Evolutionary conservation across 2,113 vertebrate genomes (phyloP), one percentile per base, ranked within the genome.

Genomic region (pig (Sus scrofa)): DNA sequence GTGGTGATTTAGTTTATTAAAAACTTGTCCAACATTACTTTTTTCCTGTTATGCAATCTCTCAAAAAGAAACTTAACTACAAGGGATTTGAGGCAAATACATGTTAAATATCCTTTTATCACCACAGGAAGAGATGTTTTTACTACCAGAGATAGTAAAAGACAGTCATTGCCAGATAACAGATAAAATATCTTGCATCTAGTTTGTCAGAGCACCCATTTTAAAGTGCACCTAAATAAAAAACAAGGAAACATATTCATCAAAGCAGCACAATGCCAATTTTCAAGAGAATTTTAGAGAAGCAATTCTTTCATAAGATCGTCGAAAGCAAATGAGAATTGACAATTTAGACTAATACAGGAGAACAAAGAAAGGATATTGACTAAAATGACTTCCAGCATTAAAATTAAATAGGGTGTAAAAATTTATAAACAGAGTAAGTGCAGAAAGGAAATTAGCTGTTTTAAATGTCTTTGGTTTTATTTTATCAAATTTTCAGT

Each of bases 71-170:
- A 62, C 19, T 78, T 92, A 96, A 93, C 44, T 67, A 78, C 32
- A 67, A 81, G 30, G 86, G 89, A 91, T 78, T 65, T 71, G 67
- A 93, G 34, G 93, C 37, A 86, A 89, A 62, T 32, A 77, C 91
- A 86, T 96, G 63, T 78, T 93, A 91, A 96, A 74, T 65, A 95
- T n/a, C 78, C 15, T 86, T 73, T 97, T n/a, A 86, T 86, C 67
- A 94, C 50, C n/a, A 32, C 12, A 79, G 18, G 37, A 96, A 86
- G 34, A 89, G 52, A 84, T 58, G 22, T 68, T 68, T 91, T 73
- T 86, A 63, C 56, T 68, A 52, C 79, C 56, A 96, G 2, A 73
- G 67, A 54, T 39, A 63, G 67, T 94, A 70, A 73, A 68, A 94
- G 24, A 82, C 30, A 84, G 27, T 6, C 58, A 63, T 39, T 83